Evolutionary conservation across 2,113 vertebrate genomes (phyloP).

Genomic region (Ophiodon elongatus): DNA sequence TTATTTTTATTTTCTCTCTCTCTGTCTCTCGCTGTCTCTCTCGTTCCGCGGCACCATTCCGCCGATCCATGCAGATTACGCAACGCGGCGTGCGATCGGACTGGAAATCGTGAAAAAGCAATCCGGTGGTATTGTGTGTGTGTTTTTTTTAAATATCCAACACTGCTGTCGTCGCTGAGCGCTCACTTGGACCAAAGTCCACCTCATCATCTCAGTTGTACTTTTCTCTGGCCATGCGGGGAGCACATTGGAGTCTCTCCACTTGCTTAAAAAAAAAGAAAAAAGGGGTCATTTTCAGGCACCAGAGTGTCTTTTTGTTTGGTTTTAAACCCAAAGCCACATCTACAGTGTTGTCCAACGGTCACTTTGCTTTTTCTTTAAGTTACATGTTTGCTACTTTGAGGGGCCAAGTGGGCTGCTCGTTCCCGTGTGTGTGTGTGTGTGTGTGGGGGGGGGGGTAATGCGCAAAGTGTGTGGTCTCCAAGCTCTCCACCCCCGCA

Average conservation of each 20-base stretch:
- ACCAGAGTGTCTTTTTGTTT: background rate
- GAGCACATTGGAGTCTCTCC: conserved; percentile 56
- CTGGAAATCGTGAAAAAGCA: conserved; percentile 44
- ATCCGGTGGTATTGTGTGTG: background rate
- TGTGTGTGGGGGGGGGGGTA: conserved; percentile 35
- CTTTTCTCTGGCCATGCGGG: conserved; percentile 61
- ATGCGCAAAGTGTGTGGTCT: conserved; percentile 83
- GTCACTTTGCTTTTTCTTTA: conserved; percentile 1
- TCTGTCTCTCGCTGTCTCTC: too few relatives aligned
- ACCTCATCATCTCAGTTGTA: conserved; percentile 18
- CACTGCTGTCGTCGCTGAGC: background rate
- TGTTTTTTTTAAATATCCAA: background rate
- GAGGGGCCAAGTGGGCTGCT: conserved; percentile 35
- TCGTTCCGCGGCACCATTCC: conserved; percentile 29
- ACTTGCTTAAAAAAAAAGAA: background rate
- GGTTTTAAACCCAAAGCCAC: background rate
- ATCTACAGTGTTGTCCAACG: background rate
- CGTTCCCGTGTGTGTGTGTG: conserved; percentile 41
- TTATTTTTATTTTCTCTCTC: background rate
- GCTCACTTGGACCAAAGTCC: conserved; percentile 6
- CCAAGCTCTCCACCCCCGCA: conserved; percentile 76
- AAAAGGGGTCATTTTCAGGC: conserved; percentile 21
- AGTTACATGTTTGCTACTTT: conserved; percentile 55
- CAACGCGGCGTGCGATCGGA: conserved; percentile 67
- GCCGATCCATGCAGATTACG: conserved; percentile 64